These are phyloP conservation scores for Cephus pygmeus DNA, from an alignment of 2,888 invertebrate species.

Conservation along the genomic window DNA sequence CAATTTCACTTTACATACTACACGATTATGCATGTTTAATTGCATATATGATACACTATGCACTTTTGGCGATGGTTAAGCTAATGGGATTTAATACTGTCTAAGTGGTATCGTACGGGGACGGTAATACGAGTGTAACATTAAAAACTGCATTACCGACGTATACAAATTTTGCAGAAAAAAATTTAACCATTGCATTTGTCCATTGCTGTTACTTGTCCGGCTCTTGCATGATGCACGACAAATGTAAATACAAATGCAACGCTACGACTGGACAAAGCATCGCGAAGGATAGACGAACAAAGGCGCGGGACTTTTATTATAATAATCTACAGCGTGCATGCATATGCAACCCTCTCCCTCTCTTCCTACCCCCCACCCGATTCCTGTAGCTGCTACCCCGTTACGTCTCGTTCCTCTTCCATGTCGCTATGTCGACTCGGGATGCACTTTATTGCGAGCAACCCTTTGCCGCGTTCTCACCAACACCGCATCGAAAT, in stretches of 20 bases:
- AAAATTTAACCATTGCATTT: slow-evolving; percentile 34
- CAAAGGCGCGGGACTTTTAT: slow-evolving; percentile 49
- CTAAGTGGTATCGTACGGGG: no score
- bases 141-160: no score
- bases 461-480: neutral
- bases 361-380: neutral
- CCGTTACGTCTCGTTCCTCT: neutral
- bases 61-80: no score
- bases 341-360: slow-evolving; percentile 19
- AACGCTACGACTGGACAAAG: slow-evolving; percentile 26
- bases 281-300: slow-evolving; percentile 34
- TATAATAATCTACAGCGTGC: slow-evolving; percentile 49
- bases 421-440: neutral
- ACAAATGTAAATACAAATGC: slow-evolving; percentile 41
- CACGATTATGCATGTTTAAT: no score
- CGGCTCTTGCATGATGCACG: slow-evolving; percentile 25
- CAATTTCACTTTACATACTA: no score
- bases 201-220: slow-evolving; percentile 25
- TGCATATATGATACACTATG: no score
- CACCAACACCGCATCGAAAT: neutral
- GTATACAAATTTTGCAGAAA: no score
- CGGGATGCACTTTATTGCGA: slow-evolving; percentile 2
- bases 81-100: no score
- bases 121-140: no score
- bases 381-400: neutral